Base-by-base conservation (phyloP, 1,140 invertebrate species). In the Sarcophaga peregrina region DNA sequence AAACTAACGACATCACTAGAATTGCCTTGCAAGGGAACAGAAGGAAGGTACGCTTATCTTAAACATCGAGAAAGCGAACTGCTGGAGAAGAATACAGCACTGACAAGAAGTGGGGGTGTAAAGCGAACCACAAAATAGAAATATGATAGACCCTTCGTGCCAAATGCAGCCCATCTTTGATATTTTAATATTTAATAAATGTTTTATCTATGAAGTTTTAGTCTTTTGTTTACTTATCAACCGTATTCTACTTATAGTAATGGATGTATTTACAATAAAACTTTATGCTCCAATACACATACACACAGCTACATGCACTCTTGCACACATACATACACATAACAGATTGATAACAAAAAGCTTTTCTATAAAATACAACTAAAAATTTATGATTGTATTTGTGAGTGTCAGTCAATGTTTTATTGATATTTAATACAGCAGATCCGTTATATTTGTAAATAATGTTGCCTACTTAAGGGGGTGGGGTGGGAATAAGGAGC, bases 171-270 rank as follows among this genome's bases (percentile, higher is more conserved):
- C 15, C 54, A 58, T n/a, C 54, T 58, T 13, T 15, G 54, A n/a
- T n/a, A 58, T 58, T 58, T 58, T n/a, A 58, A 58, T 58, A 58
- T 58, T 58, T 58, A 58, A 58, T 58, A 58, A 58, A 58, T n/a
- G 54, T 11, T 58, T 58, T 58, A 58, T 58, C 54, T 58, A 58
- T 58, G 15, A 58, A 58, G 54, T n/a, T 58, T 58, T 58, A n/a
- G 54, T 58, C 54, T 58, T 37, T 37, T 58, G 54, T 58, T 58
- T 58, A 13, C n/a, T 58, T 13, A 13, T 58, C 54, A 58, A 54
- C 13, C 11, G 54, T 58, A 58, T 58, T 58, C 25, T 37, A 4
- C 25, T 37, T 37, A 37, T 37, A 37, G 25, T 37, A 37, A 37
- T 37, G 25, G 25, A 58, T 58, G 15, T 54, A 54, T 54, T 54